Conservation (phyloP, 1,140 invertebrate genomes). For the Sitophilus oryzae region DNA sequence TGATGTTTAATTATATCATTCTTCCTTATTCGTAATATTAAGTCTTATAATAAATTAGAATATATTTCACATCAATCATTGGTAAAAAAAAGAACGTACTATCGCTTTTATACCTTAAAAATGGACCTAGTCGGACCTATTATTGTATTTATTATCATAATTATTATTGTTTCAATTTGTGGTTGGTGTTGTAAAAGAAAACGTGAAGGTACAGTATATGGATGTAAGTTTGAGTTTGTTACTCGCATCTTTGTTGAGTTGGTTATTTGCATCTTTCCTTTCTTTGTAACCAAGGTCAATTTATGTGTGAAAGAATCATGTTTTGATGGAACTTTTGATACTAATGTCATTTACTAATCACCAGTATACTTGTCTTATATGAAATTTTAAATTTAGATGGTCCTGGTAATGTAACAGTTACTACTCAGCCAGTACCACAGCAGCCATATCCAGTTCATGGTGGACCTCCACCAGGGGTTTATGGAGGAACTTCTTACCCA, state of each 20-base stretch:
- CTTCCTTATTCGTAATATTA: too few relatives aligned
- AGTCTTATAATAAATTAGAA: too few relatives aligned
- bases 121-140: constrained; percentile 22
- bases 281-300: too few relatives aligned
- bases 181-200: constrained; percentile 34
- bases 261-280: too few relatives aligned
- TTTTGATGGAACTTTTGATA: neutral
- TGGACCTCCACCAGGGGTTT: constrained; percentile 9
- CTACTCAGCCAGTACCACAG: constrained; percentile 13
- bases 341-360: neutral
- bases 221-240: constrained; percentile 32
- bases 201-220: constrained; percentile 31
- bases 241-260: too few relatives aligned
- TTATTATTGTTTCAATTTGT: constrained; percentile 30
- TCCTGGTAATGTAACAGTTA: constrained; percentile 17
- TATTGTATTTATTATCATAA: constrained; percentile 17
- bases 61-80: too few relatives aligned
- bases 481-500: neutral
- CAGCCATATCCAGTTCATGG: constrained; percentile 22
- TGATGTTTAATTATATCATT: too few relatives aligned
- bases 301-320: neutral
- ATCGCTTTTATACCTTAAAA: too few relatives aligned
- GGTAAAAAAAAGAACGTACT: too few relatives aligned
- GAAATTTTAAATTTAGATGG: constrained; percentile 5
- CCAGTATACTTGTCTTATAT: neutral